A percentile compares a stretch with the other conserved stretches of the same genome.
phyloP scores from a whole-genome alignment of 2,888 invertebrate genomes.

The Synanthedon vespiformis region DNA sequence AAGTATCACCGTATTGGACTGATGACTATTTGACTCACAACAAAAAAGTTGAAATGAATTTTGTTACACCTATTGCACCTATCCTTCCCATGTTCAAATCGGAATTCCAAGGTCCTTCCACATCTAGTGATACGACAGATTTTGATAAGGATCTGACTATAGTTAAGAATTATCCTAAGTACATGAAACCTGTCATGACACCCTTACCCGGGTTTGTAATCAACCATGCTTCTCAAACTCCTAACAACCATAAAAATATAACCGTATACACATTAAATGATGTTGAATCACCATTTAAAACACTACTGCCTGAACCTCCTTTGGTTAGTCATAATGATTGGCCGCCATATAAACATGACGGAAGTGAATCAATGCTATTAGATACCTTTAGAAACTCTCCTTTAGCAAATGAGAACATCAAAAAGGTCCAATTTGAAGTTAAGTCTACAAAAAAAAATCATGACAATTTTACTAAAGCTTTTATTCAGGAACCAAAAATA shows the following conservation, averaged over 20 bases:
- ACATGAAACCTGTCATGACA: slow-evolving; percentile 3
- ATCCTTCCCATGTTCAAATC: slow-evolving; percentile 18
- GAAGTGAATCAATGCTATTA: background rate
- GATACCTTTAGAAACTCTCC: background rate
- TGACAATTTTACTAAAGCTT: background rate
- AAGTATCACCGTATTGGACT: slow-evolving; percentile 27
- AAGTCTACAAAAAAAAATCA: background rate
- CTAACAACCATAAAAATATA: slow-evolving; percentile 22
- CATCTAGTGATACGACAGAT: slow-evolving; percentile 29
- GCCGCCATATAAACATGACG: slow-evolving; percentile 3
- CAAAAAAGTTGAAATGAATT: slow-evolving; percentile 23
- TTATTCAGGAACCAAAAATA: background rate
- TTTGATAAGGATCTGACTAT: slow-evolving; percentile 26
- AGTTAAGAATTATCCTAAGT: slow-evolving; percentile 9
- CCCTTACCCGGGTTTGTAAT: background rate
- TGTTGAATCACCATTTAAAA: slow-evolving; percentile 26
- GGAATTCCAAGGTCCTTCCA: slow-evolving; percentile 23
- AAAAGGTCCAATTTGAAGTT: background rate
- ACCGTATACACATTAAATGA: slow-evolving; percentile 34
- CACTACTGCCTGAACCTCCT: slow-evolving; percentile 23
- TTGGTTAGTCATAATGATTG: slow-evolving; percentile 13
- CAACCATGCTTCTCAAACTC: background rate
- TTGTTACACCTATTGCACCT: slow-evolving; percentile 39
- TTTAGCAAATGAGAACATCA: background rate
- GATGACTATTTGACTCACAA: slow-evolving; percentile 26